phyloP scores from a whole-genome alignment of 2,888 invertebrate species.

The Erebia epiphron region DNA sequence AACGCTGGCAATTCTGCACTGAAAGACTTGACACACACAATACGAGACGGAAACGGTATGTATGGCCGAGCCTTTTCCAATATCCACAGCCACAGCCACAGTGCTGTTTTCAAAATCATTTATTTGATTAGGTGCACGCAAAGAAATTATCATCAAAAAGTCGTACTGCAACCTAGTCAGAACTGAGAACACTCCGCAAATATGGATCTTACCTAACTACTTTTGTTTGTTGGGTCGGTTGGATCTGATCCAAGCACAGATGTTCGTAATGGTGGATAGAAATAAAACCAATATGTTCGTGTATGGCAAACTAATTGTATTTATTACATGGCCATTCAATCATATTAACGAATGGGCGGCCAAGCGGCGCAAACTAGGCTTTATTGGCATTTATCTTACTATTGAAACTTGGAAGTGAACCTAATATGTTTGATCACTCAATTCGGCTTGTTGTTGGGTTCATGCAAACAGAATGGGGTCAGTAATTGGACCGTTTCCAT shows the following conservation, averaged over 20 bases:
- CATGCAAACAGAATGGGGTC: not conserved
- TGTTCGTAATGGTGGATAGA: not conserved
- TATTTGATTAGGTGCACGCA: not conserved
- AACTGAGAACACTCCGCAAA: too few relatives aligned
- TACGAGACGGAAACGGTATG: too few relatives aligned
- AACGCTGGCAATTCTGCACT: not conserved
- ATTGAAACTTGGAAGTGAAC: not conserved
- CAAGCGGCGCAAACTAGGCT: conserved; percentile 5
- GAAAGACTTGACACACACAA: not conserved
- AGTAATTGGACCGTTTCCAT: conserved; percentile 1
- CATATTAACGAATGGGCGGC: not conserved
- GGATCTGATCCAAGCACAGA: not conserved
- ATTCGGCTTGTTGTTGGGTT: not conserved
- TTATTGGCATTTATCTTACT: conserved; percentile 1
- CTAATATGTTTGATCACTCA: not conserved
- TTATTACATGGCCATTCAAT: not conserved
- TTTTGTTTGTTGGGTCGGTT: not conserved
- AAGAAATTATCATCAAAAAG: not conserved
- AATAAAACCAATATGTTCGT: not conserved
- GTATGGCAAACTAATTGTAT: not conserved
- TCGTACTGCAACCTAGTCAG: not conserved
- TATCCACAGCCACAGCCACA: too few relatives aligned
- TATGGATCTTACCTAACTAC: not conserved
- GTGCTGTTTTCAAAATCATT: too few relatives aligned
- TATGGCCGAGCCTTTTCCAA: too few relatives aligned